Evolutionary conservation across 2,888 invertebrate species (phyloP), one percentile per base, ranked within the genome.

Genomic region (Agrotis puta): DNA sequence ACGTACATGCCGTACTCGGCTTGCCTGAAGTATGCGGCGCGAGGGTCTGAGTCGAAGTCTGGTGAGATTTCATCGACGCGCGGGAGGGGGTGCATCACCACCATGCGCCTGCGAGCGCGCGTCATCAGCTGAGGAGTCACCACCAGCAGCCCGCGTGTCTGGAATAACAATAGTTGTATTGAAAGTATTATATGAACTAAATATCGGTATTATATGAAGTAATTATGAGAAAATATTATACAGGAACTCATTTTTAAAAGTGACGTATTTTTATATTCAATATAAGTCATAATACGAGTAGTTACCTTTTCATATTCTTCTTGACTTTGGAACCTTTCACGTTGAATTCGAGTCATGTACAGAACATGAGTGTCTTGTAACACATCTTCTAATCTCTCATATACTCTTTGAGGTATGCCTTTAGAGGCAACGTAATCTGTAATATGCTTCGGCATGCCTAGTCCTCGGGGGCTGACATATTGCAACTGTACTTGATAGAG

Each of bases 1-100:
- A 99, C 98, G 90, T 98, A 99, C 98, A 99, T 98, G 79, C 99
- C 99, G 90, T 98, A 98, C 92, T 99, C 99, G 0, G 99, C 99
- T 95, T 99, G 99, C 24, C 99, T 97, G 97, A 99, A 99, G 94
- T 99, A 99, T 0, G 99, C 99, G 0, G 99, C 99, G 63, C 99
- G 97, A 0, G 99, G 99, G 94, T 99, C 99, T 0, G 97, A 97
- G 94, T 99, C 99, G 87, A 99, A 98, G 84, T 99, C 98, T 0
- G 98, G 97, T 84, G 99, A 99, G 85, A 99, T 99, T 95, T 99
- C 99, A 89, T 98, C 98, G 1, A 99, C 97, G 56, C 99, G 97
- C 0, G 99, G 99, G 77, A 99, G 94, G 0, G 99, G 99, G 95
- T 99, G 99, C 98, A 99, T 98, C 18, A 99, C 99, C 14, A 99